Evolutionary conservation across 2,797 vertebrate genomes (phyloP).

Genomic region (Danio kyathit): DNA sequence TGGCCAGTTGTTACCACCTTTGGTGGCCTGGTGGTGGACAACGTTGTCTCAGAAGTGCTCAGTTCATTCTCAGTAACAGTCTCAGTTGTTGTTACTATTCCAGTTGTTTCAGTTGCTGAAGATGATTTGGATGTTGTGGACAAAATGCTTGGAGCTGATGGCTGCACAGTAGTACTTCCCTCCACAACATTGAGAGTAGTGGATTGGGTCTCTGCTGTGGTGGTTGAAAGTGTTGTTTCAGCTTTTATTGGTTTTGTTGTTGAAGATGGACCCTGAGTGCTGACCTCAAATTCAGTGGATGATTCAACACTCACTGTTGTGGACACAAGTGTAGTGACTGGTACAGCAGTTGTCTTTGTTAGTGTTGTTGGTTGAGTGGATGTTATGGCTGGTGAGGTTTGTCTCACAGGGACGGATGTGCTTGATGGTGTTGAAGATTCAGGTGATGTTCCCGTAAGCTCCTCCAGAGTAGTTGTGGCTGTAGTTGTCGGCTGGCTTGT

Average conservation of each 20-base stretch:
- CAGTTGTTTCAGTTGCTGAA: conserved; percentile 13
- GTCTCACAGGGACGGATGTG: too few species aligned
- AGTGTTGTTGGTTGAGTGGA: neutral
- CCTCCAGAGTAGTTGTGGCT: too few species aligned
- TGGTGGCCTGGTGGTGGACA: neutral
- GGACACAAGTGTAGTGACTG: neutral
- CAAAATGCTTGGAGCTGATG: neutral
- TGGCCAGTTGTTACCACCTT: neutral
- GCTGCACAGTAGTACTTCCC: conserved; percentile 7
- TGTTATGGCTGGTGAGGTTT: neutral
- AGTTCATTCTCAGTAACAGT: neutral
- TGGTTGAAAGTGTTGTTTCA: conserved; percentile 27
- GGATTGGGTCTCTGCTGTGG: conserved; percentile 5
- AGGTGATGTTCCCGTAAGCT: too few species aligned
- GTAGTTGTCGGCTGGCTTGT: too few species aligned
- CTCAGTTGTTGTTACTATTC: conserved; percentile 1
- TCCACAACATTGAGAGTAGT: neutral
- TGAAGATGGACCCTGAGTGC: too few species aligned
- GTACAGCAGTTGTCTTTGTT: neutral
- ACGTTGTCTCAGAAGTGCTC: neutral
- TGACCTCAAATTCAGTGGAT: neutral
- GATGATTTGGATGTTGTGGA: conserved; percentile 2
- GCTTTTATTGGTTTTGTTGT: neutral
- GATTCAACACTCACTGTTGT: neutral
- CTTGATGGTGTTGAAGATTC: too few species aligned